Evolutionary conservation across 1,140 invertebrate species (phyloP).

Genomic region (Subanguina moxae): DNA sequence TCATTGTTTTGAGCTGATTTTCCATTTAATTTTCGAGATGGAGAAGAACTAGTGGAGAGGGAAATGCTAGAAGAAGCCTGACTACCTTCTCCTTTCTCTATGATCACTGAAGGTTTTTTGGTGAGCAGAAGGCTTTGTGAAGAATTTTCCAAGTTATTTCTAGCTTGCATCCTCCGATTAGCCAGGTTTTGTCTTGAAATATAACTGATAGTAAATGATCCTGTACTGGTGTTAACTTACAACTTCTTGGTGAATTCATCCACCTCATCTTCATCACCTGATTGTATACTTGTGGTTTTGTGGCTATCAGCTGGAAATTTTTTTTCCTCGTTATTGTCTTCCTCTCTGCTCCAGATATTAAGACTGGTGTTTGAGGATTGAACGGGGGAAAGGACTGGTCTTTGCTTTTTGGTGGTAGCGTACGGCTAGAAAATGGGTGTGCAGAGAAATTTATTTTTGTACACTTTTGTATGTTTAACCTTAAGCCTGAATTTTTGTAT

Average conservation of each 20-base stretch:
- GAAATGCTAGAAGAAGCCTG: neutral
- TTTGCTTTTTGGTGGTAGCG: neutral
- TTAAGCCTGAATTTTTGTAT: too few species aligned
- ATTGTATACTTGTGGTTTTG: neutral
- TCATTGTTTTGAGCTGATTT: too few species aligned
- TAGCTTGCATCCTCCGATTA: neutral
- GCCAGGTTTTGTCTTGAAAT: neutral
- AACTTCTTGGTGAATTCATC: neutral
- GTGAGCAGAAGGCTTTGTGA: neutral
- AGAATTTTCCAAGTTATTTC: neutral
- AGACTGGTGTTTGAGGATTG: conserved; percentile 1
- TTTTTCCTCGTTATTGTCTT: neutral
- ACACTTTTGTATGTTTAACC: too few species aligned
- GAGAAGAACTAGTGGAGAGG: too few species aligned
- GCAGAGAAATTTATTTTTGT: too few species aligned
- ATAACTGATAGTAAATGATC: neutral
- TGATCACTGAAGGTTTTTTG: conserved; percentile 1
- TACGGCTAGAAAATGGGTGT: neutral
- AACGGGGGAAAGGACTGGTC: neutral
- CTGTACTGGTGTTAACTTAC: neutral
- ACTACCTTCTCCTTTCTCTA: neutral
- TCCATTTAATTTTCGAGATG: too few species aligned
- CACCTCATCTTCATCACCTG: neutral
- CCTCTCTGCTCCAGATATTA: conserved; percentile 2
- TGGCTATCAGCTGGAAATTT: neutral